Conservation (phyloP, 1,140 invertebrate species). For the Himalopsyche phryganea region DNA sequence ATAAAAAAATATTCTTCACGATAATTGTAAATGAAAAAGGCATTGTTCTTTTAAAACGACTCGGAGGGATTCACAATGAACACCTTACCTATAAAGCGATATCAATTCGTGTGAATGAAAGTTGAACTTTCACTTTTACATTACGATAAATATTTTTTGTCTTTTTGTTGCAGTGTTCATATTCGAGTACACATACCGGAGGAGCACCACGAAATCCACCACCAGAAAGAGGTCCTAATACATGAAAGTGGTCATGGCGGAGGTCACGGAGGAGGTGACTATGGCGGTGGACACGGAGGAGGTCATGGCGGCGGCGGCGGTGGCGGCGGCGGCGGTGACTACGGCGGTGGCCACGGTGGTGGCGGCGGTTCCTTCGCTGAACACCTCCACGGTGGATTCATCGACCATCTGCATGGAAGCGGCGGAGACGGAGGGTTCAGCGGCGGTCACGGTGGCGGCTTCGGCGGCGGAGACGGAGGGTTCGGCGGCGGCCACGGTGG, state of each 20-base stretch:
- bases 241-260: constrained; percentile 15
- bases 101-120: background rate
- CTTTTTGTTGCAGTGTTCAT: constrained; percentile 22
- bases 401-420: background rate
- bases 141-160: no score
- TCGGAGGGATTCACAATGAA: background rate
- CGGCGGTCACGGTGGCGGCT: background rate
- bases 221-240: constrained; percentile 26
- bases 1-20: no score
- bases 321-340: background rate
- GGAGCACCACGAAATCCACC: constrained; percentile 24
- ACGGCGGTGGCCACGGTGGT: constrained; percentile 2
- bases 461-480: no score
- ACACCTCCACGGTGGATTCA: constrained; percentile 4
- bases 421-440: constrained; percentile 2
- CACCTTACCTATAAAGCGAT: background rate
- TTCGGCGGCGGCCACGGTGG: constrained; percentile 4
- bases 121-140: background rate
- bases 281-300: constrained; percentile 12
- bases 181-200: constrained; percentile 24
- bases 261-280: background rate
- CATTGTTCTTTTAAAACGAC: no score
- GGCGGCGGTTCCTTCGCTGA: constrained; percentile 9
- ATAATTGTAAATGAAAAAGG: no score
- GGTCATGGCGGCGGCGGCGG: constrained; percentile 2